Evolutionary conservation across 2,797 vertebrate genomes (phyloP), one percentile per base, ranked within the genome.

Genomic region (Clarias pachynema): DNA sequence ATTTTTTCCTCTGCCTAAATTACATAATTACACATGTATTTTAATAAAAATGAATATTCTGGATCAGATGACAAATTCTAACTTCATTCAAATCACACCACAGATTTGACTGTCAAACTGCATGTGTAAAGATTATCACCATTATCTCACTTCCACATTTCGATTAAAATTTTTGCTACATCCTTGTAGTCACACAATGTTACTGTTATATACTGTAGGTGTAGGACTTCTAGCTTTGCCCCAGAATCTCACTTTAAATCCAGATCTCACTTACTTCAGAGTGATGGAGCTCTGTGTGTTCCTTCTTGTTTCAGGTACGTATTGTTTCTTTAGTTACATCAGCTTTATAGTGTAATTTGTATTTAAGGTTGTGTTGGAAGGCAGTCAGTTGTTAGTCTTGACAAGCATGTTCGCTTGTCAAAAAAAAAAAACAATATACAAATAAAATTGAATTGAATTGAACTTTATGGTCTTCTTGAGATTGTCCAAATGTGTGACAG

Each of bases 291-390:
- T 22, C 26, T 20, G 9, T 34, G 53, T 59, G 62, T 20, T 84
- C 1, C 1, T 77, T 65, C 26, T 83, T 56, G 60, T 26, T n/a
- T 56, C 62, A 65, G 73, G 73, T 77, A 84, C 34, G 82, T 77
- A 26, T 24, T 65, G 44, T 5, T 31, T 82, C 10, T 9, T 69
- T 18, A 34, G 20, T 34, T 37, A 14, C 20, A 31, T 22, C 24
- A 18, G 4, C n/a, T 12, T 59, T 8, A 22, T 9, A 24, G 1
- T 40, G 34, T 60, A 31, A 34, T 60, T 14, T n/a, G 1, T 9
- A 24, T 24, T n/a, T n/a, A 7, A n/a, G 2, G 20, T 2, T 22
- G 59, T 60, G 7, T 60, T 60, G 20, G 59, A 60, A 60, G 5
- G 20, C 59, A 60, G 59, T 22, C 6, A n/a, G 59, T 24, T 20